Evolutionary conservation across 2,797 vertebrate genomes (phyloP), one percentile per base, ranked within the genome.

Genomic region (Poecilia wingei): DNA sequence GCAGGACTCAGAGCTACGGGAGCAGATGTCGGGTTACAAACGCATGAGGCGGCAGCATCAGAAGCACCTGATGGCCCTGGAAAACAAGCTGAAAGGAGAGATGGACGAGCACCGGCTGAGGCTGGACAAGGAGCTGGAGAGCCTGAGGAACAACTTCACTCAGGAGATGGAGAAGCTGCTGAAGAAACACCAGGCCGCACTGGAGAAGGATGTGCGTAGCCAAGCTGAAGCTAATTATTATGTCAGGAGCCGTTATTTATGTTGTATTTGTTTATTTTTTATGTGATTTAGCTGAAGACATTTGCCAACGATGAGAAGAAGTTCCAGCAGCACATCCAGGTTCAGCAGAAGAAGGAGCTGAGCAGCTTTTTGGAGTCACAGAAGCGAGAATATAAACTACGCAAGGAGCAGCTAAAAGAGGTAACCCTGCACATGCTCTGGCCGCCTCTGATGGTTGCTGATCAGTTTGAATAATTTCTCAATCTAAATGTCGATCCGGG

Each of bases 11-110:
- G 98, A 99, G 87, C 96, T 99, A 79, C 96, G 98, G 74, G 98
- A 99, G 91, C 98, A 99, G 90, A 99, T 99, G 98, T 99, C 98
- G 13, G 98, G 98, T 73, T 99, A 99, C 88, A 99, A 99, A 88
- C 97, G 98, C 90, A 99, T 99, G 98, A 96, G 98, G 55, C 93
- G 98, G 88, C 98, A 99, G 86, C 98, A 99, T 92, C 98, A 99
- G 95, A 99, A 99, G 88, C 98, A 99, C 79, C 95, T 99, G 84
- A 97, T 99, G 98, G 98, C 96, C 0, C 92, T 99, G 84, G 98
- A 99, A 94, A 99, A 99, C 95, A 99, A 99, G 88, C 95, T 99
- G 84, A 99, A 99, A 91, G 97, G 96, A 1, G 98, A 99, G 94
- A 99, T 99, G 98, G 98, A 99, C 1, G 98, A 99, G 90, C 98